Evolutionary conservation across 1,140 invertebrate species (phyloP).

Genomic region (Babylonia areolata): DNA sequence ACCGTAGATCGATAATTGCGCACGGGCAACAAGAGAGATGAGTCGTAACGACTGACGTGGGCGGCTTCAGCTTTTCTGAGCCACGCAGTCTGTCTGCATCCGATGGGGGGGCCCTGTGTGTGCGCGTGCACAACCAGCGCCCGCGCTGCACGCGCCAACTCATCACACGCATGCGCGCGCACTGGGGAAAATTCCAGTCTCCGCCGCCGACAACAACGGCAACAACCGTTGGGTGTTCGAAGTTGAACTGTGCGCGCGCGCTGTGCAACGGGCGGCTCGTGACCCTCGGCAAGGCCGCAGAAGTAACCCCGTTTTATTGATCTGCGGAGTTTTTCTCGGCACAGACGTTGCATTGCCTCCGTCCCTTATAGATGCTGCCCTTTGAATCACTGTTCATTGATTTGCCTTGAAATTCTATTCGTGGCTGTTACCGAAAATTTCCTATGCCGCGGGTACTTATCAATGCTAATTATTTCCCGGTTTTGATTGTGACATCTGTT

Average conservation of each 20-base stretch:
- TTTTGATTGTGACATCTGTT: neutral
- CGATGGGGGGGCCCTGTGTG: no score
- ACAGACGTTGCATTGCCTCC: neutral
- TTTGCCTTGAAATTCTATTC: neutral
- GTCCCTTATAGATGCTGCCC: neutral
- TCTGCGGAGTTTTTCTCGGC: neutral
- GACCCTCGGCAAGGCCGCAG: neutral
- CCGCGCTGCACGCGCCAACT: no score
- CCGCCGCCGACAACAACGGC: no score
- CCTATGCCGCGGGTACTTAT: neutral
- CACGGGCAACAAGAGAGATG: no score
- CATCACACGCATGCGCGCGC: neutral
- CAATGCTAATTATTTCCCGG: neutral
- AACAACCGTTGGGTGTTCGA: neutral
- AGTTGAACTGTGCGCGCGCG: neutral
- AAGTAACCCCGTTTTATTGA: neutral
- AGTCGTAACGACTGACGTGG: no score
- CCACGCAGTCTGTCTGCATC: no score
- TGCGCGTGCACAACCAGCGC: no score
- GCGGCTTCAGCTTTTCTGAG: no score
- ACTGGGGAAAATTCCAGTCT: neutral
- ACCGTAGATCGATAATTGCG: no score
- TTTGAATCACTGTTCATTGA: neutral
- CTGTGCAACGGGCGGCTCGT: neutral
- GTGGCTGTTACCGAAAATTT: neutral